Conservation (phyloP, 1,140 invertebrate genomes). For the Lineus longissimus region DNA sequence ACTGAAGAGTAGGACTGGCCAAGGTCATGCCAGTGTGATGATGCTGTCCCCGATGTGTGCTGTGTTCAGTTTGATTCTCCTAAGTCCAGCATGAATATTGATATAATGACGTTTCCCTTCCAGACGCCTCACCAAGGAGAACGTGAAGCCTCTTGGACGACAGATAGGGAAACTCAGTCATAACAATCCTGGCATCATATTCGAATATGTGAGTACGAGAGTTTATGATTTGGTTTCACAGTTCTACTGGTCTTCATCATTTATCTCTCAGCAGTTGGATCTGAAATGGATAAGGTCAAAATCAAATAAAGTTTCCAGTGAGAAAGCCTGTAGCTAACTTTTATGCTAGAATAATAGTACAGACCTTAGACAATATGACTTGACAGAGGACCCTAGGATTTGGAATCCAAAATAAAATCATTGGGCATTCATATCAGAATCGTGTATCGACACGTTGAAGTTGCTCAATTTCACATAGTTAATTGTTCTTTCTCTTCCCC, state of each 20-base stretch:
- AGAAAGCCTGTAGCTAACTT: too few relatives aligned
- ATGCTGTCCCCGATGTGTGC: neutral
- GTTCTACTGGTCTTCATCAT: neutral
- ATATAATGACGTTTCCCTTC: conserved; percentile 24
- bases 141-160: conserved; percentile 92
- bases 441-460: too few relatives aligned
- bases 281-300: too few relatives aligned
- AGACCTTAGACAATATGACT: too few relatives aligned
- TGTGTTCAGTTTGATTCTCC: neutral
- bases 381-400: too few relatives aligned
- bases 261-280: too few relatives aligned
- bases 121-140: conserved; percentile 91
- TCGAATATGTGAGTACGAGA: conserved; percentile 84
- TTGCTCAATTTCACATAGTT: too few relatives aligned
- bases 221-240: neutral
- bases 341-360: too few relatives aligned
- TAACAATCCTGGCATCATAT: conserved; percentile 88
- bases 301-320: too few relatives aligned
- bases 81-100: neutral
- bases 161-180: conserved; percentile 95
- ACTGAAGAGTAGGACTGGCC: conserved; percentile 1
- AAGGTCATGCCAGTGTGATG: too few relatives aligned
- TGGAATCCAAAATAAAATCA: too few relatives aligned
- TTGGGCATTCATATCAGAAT: too few relatives aligned
- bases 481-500: conserved; percentile 1